Conservation (phyloP, 2,888 invertebrate genomes). For the Leucophora obtusa region DNA sequence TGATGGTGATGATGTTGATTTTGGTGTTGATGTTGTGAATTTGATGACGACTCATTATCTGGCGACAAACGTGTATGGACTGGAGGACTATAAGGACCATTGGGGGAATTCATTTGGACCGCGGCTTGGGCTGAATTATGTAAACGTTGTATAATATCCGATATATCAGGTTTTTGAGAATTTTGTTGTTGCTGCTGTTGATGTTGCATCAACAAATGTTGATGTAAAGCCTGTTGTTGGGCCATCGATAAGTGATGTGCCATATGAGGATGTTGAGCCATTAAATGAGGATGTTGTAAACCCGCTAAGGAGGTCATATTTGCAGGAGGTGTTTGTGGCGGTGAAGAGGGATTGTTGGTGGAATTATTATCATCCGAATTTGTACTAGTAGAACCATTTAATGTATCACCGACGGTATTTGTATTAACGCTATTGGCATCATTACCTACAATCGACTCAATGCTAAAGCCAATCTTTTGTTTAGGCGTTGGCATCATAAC, state of each 20-base stretch:
- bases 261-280: conserved; percentile 67
- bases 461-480: conserved; percentile 96
- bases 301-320: conserved; percentile 55
- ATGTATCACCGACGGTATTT: conserved; percentile 65
- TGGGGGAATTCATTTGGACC: conserved; percentile 62
- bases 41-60: conserved; percentile 34
- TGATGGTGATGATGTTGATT: conserved; percentile 39
- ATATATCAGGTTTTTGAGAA: conserved; percentile 71
- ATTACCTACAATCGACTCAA: conserved; percentile 95
- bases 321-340: conserved; percentile 74
- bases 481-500: conserved; percentile 92
- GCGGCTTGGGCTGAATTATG: conserved; percentile 75
- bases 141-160: conserved; percentile 76
- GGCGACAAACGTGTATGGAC: conserved; percentile 68
- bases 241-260: conserved; percentile 70
- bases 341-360: conserved; percentile 69
- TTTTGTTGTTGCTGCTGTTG: conserved; percentile 68
- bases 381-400: conserved; percentile 64
- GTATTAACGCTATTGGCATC: conserved; percentile 68
- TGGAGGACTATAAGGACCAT: conserved; percentile 70
- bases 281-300: conserved; percentile 65
- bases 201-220: conserved; percentile 72
- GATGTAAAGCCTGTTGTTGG: conserved; percentile 74
- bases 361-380: conserved; percentile 57
- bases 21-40: conserved; percentile 10